Evolutionary conservation across 2,888 invertebrate genomes (phyloP).

Genomic region (Epirrhoe alternata): DNA sequence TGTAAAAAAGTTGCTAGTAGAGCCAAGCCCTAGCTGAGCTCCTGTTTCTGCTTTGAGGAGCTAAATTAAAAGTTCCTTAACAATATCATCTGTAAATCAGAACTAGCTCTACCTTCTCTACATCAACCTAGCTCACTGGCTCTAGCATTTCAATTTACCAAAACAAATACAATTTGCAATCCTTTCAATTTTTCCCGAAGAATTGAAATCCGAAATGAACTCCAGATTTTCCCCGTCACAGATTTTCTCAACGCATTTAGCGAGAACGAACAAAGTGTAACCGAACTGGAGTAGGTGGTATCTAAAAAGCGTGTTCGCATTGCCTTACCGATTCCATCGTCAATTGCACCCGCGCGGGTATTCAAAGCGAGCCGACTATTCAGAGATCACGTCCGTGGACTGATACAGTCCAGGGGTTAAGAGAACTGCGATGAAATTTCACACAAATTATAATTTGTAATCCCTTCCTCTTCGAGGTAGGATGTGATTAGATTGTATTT

Average conservation of each 20-base stretch:
- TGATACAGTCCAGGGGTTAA: constrained; percentile 43
- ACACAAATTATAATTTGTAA: background rate
- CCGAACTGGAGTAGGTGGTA: constrained; percentile 52
- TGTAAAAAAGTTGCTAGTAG: too few relatives aligned
- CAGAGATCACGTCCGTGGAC: constrained; percentile 72
- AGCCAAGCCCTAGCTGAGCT: too few relatives aligned
- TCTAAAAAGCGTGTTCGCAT: constrained; percentile 65
- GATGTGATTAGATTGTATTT: too few relatives aligned
- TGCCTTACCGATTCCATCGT: constrained; percentile 73
- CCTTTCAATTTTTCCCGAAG: too few relatives aligned
- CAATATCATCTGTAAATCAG: too few relatives aligned
- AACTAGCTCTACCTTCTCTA: too few relatives aligned
- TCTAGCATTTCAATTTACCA: too few relatives aligned
- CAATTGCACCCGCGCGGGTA: constrained; percentile 78
- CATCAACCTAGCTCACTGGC: too few relatives aligned
- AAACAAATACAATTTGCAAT: background rate
- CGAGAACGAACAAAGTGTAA: constrained; percentile 45
- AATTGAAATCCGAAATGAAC: constrained; percentile 7
- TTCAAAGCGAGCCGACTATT: constrained; percentile 79
- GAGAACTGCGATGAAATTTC: constrained; percentile 28
- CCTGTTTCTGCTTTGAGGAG: too few relatives aligned
- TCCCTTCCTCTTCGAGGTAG: too few relatives aligned
- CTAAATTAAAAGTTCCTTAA: too few relatives aligned
- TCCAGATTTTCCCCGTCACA: constrained; percentile 14
- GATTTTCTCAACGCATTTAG: constrained; percentile 31